Base-by-base conservation (phyloP, 2,888 invertebrate species). In the Cataglyphis cursor region DNA sequence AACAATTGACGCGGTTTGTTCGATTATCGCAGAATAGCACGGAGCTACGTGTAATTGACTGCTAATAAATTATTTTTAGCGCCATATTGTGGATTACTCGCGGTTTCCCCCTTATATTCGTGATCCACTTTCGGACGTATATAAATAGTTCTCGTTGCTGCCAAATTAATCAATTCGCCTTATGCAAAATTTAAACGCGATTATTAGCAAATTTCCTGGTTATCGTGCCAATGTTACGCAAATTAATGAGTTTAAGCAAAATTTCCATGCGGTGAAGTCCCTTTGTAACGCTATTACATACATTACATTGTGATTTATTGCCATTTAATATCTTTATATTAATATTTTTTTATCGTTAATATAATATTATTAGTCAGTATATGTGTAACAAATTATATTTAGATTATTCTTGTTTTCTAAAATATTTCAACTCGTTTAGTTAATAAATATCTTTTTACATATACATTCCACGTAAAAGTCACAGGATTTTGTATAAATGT, bases 51-150 rank as follows among this genome's bases (percentile, higher is more conserved):
- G 57, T 68, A 85, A 89, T 87, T 82, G 80, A 35, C 87, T 57
- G 81, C 66, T 82, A 65, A 85, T 87, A 82, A 87, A 88, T 87
- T 83, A 87, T 82, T 80, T 61, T 83, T 81, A 78, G 48, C 61
- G 21, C 41, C 38, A 41, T 74, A 76, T 83, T 80, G 68, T 72
- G 66, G 74, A 85, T 82, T 72, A 78, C 59, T 66, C 59, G 51
- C 54, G 5, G 70, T 82, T 75, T 51, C 18, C 72, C 68, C 6
- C 28, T 72, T 65, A 72, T 61, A 72, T 57, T 76, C 62, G 51
- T 54, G 73, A 78, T 70, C 44, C 78, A 72, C n/a, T 72, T 78
- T 78, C 21, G 41, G 15, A 31, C 57, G 28, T 28, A 44, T 54
- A 59, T 72, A 59, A 78, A 78, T 70, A 78, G 57, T 24, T 41